Base-by-base conservation (phyloP, 2,797 vertebrate genomes). In the Oryzias dopingdopingensis region DNA sequence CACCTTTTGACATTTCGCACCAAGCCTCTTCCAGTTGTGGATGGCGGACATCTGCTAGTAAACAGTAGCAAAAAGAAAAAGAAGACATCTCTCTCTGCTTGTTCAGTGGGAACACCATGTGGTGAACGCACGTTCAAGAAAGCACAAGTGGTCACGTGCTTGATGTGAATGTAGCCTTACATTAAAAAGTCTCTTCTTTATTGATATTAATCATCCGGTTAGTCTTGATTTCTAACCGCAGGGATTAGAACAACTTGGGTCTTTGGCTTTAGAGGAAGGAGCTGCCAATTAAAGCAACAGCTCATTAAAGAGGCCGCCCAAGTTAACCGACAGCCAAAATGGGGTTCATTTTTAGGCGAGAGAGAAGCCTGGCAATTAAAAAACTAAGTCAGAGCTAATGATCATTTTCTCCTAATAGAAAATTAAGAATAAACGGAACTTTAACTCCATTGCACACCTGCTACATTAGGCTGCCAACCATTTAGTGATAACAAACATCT, bases 281-380 rank as follows among this genome's bases (percentile, higher is more conserved):
- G 67, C 37, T 68, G 76, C 61, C 63, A 76, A 78, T 81, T 82
- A 79, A 72, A 64, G 45, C 53, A 43, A 61, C 51, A 61, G 68
- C 67, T 79, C 62, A 70, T 84, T 81, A 80, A 68, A 70, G 53
- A 57, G 51, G 62, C 56, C 42, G 54, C 26, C 72, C 64, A 73
- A 70, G 51, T 52, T 49, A 81, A 74, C 29, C 65, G 75, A 84
- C 71, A 77, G 65, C 56, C 65, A 80, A 74, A 74, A 81, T 2
- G 55, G 26, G 10, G 10, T 65, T 76, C 44, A 37, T 56, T 77
- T 77, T 52, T 51, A 61, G 72, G 70, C 50, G 62, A 52, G 37
- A 59, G 49, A 60, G 56, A 60, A 50, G 52, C 41, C 44, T 32
- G 53, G 65, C 45, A 58, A 57, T 14, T 61, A 78, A 70, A 53